Evolutionary conservation across 1,140 invertebrate genomes (phyloP), one percentile per base, ranked within the genome.

Genomic region (Himalopsyche phryganea): DNA sequence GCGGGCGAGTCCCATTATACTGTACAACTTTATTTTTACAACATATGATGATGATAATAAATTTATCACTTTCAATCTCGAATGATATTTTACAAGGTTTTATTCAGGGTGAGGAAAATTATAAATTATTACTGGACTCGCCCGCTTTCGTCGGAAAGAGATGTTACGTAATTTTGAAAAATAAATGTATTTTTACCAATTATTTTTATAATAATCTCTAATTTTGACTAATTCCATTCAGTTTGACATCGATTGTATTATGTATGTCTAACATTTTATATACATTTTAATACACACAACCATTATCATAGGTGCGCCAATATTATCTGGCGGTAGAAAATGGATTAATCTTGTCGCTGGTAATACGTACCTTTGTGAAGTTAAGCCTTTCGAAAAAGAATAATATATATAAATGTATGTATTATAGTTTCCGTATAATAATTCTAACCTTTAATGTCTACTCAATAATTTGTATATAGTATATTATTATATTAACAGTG

Each of bases 181-280:
- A n/a, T 5, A 13, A 13, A 40, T 11, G 38, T 40, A 13, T 40
- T 13, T n/a, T n/a, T 40, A 40, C 38, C 38, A 40, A 13, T 13
- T 13, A n/a, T 40, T 40, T 40, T 40, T 40, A 13, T 40, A 40
- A 13, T 13, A 49, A 35, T 38, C 23, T 45, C 17, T 15, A 45
- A 57, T 49, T 50, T 57, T 58, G 45, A 35, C 50, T 47, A 52
- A 47, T 47, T 49, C 54, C 54, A 50, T 38, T 38, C 36, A 28
- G 40, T 52, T 51, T 59, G 41, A 59, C 57, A 52, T 59, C 33
- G 40, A 59, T 57, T 59, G 15, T 47, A 52, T 42, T 40, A 13
- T 40, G 38, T n/a, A 42, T 42, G 23, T 28, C 50, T 52, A 52
- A 33, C 50, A 36, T 13, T 40, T 50, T 41, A 9, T 17, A 49